These are phyloP conservation scores for Pollenia griseotomentosa DNA, from an alignment of 2,888 invertebrate genomes.

Conservation along the genomic window DNA sequence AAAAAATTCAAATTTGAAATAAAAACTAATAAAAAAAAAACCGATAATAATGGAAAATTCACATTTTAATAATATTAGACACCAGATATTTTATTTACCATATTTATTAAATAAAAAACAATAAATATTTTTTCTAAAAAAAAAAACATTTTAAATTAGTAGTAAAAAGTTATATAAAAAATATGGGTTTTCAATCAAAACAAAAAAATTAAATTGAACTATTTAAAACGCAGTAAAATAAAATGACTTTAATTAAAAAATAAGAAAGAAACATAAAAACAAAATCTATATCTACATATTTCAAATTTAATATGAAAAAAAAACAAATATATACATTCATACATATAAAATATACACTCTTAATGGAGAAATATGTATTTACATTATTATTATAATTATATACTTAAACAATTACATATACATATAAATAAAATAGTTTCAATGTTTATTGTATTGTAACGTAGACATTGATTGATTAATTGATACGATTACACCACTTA, in stretches of 20 bases:
- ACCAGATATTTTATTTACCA: slow-evolving; percentile 70
- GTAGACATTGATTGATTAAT: slow-evolving; percentile 48
- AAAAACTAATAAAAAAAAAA: slow-evolving; percentile 57
- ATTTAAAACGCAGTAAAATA: slow-evolving; percentile 51
- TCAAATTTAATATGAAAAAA: slow-evolving; percentile 64
- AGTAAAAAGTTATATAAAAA: slow-evolving; percentile 34
- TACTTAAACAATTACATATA: slow-evolving; percentile 9
- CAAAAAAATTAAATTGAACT: slow-evolving; percentile 43
- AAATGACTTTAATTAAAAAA: slow-evolving; percentile 61
- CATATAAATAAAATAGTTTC: slow-evolving; percentile 58
- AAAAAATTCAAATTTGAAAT: slow-evolving; percentile 57
- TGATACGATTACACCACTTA: slow-evolving; percentile 58
- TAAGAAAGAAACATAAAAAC: slow-evolving; percentile 21
- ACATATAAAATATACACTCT: slow-evolving; percentile 64
- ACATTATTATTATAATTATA: slow-evolving; percentile 57
- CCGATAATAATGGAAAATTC: slow-evolving; percentile 51
- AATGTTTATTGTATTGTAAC: slow-evolving; percentile 71
- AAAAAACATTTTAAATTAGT: slow-evolving; percentile 53
- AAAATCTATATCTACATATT: slow-evolving; percentile 69
- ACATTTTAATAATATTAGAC: slow-evolving; percentile 71
- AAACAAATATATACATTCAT: slow-evolving; percentile 53
- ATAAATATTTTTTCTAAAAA: slow-evolving; percentile 64
- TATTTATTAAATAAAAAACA: slow-evolving; percentile 64
- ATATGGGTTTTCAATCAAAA: slow-evolving; percentile 44
- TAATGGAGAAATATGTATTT: slow-evolving; percentile 58